Percentiles rank a stretch among this genome's conserved stretches.
These are phyloP conservation scores for Tretioscincus oriximinensis DNA, from an alignment of 2,113 vertebrate species.

Conservation along the genomic window DNA sequence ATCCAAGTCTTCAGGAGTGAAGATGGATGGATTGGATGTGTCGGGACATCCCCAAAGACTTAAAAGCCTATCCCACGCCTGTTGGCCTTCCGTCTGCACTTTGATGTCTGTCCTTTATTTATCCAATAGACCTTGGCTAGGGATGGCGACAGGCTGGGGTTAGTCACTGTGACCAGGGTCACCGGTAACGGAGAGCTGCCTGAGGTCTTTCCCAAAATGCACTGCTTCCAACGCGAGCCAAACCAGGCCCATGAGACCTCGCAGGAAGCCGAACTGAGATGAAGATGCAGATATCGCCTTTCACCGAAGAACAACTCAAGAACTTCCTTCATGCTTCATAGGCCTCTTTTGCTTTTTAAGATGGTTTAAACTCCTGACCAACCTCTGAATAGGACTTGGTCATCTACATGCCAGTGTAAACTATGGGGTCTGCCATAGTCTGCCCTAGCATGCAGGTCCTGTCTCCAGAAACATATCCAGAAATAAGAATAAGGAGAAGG, in stretches of 20 bases:
- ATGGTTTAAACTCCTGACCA: conserved; percentile 48
- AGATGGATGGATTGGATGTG: too few relatives aligned
- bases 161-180: conserved; percentile 67
- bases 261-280: conserved; percentile 67
- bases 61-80: conserved; percentile 56
- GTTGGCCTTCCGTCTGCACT: conserved; percentile 58
- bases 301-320: conserved; percentile 58
- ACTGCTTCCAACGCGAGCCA: conserved; percentile 64
- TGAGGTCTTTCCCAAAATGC: conserved; percentile 71
- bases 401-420: conserved; percentile 52
- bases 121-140: conserved; percentile 63
- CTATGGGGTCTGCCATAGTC: too few relatives aligned
- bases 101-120: conserved; percentile 65
- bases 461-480: too few relatives aligned
- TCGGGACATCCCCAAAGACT: conserved; percentile 22
- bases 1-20: too few relatives aligned
- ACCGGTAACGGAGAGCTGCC: conserved; percentile 59
- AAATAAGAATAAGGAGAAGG: too few relatives aligned
- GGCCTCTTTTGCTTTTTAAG: conserved; percentile 64
- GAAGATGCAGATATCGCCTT: conserved; percentile 66
- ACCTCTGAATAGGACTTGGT: conserved; percentile 43
- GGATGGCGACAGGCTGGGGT: conserved; percentile 70
- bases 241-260: conserved; percentile 60
- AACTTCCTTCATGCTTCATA: conserved; percentile 62
- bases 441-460: too few relatives aligned